These are phyloP conservation scores for Muntiacus muntjak DNA, from an alignment of 2,113 vertebrate species.

Conservation along the genomic window DNA sequence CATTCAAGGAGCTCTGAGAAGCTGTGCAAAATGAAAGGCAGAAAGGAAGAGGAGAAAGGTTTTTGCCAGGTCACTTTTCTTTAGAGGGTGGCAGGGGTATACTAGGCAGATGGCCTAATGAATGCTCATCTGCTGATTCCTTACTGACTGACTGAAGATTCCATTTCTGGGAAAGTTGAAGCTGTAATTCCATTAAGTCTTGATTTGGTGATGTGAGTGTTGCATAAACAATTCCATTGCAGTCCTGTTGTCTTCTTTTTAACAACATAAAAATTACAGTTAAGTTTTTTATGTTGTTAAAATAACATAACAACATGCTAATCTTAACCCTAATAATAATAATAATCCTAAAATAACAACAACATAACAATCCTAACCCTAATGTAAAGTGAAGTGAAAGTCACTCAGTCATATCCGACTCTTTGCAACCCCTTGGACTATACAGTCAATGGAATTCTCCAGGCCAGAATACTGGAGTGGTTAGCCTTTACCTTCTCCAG, in stretches of 20 bases:
- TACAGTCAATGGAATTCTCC: background rate
- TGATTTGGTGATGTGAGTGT: background rate
- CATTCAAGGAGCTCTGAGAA: background rate
- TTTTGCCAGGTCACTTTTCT: background rate
- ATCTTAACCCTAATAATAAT: background rate
- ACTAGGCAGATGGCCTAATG: background rate
- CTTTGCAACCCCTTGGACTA: background rate
- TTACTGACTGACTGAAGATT: background rate
- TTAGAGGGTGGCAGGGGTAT: background rate
- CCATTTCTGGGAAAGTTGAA: background rate
- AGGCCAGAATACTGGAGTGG: background rate
- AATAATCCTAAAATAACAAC: background rate
- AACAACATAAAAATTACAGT: background rate
- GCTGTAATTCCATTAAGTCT: background rate
- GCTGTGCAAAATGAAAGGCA: background rate
- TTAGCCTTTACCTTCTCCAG: background rate
- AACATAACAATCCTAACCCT: background rate
- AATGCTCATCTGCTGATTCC: background rate
- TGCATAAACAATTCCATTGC: background rate
- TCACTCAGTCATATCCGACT: background rate
- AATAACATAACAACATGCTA: background rate
- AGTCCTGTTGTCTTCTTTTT: background rate
- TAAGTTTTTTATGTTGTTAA: background rate
- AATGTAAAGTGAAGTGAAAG: background rate
- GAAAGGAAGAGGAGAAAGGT: background rate